A percentile compares a stretch with the other conserved stretches of the same genome.
phyloP scores from a whole-genome alignment of 2,113 vertebrate genomes.

The Siniperca chuatsi region DNA sequence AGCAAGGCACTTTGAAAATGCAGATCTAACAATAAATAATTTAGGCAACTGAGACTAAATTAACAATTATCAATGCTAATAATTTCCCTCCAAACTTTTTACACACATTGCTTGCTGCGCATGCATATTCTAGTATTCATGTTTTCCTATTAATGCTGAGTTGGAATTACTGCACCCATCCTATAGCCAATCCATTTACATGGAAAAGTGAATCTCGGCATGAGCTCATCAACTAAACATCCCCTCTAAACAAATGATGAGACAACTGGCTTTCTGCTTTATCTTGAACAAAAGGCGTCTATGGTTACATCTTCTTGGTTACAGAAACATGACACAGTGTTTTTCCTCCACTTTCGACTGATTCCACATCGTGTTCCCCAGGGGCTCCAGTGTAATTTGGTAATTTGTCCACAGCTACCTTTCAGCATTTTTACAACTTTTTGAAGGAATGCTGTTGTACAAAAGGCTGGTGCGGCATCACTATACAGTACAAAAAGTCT shows the following conservation, averaged over 20 bases:
- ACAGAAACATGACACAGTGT: constrained; percentile 83
- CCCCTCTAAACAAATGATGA: constrained; percentile 64
- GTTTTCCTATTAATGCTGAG: constrained; percentile 43
- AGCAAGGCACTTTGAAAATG: constrained; percentile 39
- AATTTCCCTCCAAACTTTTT: constrained; percentile 48
- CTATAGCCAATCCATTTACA: constrained; percentile 47
- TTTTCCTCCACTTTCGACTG: constrained; percentile 79
- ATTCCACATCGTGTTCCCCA: constrained; percentile 69
- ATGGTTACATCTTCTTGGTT: constrained; percentile 80
- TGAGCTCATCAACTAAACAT: constrained; percentile 76
- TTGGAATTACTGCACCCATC: constrained; percentile 22
- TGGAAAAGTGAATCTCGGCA: constrained; percentile 58
- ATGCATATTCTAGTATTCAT: constrained; percentile 6
- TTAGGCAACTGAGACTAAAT: constrained; percentile 29
- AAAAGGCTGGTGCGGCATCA: constrained; percentile 74
- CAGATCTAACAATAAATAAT: constrained; percentile 43
- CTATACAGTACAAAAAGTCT: constrained; percentile 69
- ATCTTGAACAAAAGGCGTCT: constrained; percentile 76
- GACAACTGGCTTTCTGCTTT: constrained; percentile 66
- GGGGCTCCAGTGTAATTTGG: constrained; percentile 70
- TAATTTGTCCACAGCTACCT: constrained; percentile 78
- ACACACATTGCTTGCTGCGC: constrained; percentile 20
- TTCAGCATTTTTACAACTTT: constrained; percentile 79
- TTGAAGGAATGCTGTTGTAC: constrained; percentile 78
- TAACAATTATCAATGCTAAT: constrained; percentile 55